These are phyloP conservation scores for Trichogramma pretiosum DNA, from an alignment of 1,140 invertebrate species.

Conservation along the genomic window DNA sequence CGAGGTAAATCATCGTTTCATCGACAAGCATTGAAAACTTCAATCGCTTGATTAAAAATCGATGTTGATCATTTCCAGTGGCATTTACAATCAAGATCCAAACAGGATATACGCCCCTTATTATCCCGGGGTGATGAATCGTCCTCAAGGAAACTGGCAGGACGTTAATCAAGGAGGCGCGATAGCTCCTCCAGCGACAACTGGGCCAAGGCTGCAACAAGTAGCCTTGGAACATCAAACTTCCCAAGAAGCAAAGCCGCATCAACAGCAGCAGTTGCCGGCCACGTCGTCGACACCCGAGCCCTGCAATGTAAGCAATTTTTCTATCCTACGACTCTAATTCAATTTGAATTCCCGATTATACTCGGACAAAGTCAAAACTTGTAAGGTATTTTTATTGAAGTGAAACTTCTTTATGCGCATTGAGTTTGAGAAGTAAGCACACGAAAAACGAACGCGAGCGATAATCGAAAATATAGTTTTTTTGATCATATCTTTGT, in stretches of 20 bases:
- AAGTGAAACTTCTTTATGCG: no score
- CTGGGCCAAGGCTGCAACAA: neutral
- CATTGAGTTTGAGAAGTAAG: no score
- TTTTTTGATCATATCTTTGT: no score
- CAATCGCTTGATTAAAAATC: neutral
- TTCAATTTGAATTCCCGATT: no score
- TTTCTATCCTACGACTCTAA: no score
- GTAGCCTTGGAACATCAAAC: no score
- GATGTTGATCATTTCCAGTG: neutral
- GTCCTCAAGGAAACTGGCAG: conserved; percentile 21
- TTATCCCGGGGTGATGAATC: conserved; percentile 23
- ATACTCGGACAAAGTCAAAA: no score
- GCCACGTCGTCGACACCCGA: neutral
- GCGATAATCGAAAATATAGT: no score
- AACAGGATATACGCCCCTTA: conserved; percentile 25
- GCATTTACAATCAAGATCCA: conserved; percentile 21
- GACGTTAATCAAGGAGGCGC: conserved; percentile 18
- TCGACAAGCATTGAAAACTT: no score
- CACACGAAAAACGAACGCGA: no score
- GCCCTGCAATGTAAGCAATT: conserved; percentile 12
- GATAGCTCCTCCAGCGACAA: neutral
- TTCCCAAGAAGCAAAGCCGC: no score
- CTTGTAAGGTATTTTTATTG: no score
- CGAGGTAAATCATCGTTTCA: conserved; percentile 33
- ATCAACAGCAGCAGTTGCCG: neutral